Evolutionary conservation across 2,888 invertebrate genomes (phyloP).

Genomic region (Xanthorhoe designata): DNA sequence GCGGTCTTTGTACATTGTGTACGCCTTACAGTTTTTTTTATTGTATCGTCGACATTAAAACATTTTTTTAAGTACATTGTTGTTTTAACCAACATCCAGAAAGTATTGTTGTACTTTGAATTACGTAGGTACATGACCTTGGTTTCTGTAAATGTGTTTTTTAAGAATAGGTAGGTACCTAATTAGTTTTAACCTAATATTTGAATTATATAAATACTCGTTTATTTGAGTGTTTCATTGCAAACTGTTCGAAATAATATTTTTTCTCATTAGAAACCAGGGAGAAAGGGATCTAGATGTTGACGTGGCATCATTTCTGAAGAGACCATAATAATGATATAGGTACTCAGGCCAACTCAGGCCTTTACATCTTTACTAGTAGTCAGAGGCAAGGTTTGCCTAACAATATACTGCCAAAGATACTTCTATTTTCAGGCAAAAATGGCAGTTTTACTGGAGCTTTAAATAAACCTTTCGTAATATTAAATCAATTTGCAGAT

Average conservation of each 20-base stretch:
- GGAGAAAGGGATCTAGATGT: too few relatives aligned
- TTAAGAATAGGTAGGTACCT: slow-evolving; percentile 67
- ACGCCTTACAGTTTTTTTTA: neutral
- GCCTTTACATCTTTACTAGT: too few relatives aligned
- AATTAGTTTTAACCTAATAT: slow-evolving; percentile 58
- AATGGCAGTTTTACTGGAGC: slow-evolving; percentile 3
- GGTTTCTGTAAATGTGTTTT: slow-evolving; percentile 21
- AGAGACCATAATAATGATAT: too few relatives aligned
- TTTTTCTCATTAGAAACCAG: too few relatives aligned
- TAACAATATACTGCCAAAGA: too few relatives aligned
- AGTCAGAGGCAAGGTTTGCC: too few relatives aligned
- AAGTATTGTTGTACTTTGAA: neutral
- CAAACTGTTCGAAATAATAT: neutral
- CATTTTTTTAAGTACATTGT: neutral
- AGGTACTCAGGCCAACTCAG: too few relatives aligned
- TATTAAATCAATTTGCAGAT: slow-evolving; percentile 18
- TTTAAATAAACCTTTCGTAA: slow-evolving; percentile 13
- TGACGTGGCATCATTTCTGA: too few relatives aligned
- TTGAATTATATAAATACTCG: slow-evolving; percentile 64
- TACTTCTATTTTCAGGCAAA: neutral
- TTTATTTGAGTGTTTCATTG: slow-evolving; percentile 48
- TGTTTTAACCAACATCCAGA: neutral
- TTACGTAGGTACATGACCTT: neutral
- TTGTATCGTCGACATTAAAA: neutral
- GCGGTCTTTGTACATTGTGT: slow-evolving; percentile 6